Evolutionary conservation across 2,113 vertebrate species (phyloP).

Genomic region (Typhlomys cinereus): DNA sequence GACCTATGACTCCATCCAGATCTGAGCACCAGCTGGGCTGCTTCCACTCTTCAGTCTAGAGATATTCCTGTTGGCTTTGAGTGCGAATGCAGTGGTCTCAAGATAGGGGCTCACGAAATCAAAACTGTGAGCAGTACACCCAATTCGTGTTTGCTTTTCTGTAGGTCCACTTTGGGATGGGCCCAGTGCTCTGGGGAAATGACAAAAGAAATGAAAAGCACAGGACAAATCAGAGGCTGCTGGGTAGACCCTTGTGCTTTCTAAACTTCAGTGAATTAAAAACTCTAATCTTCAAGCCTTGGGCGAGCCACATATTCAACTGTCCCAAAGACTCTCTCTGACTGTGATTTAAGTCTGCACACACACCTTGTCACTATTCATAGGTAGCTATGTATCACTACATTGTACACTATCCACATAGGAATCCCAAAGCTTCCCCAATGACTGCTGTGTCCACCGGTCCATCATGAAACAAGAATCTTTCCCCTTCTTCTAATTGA

Average conservation of each 20-base stretch:
- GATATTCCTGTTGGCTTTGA: neutral
- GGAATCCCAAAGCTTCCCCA: neutral
- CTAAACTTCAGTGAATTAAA: neutral
- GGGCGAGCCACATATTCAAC: neutral
- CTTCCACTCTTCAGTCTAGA: neutral
- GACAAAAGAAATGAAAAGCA: neutral
- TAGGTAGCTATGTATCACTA: neutral
- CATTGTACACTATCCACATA: neutral
- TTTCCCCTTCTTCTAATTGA: constrained; percentile 39
- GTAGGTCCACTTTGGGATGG: neutral
- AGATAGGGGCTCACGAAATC: neutral
- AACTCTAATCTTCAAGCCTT: neutral
- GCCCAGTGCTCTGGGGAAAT: neutral
- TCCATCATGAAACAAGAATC: constrained; percentile 17
- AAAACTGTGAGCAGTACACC: neutral
- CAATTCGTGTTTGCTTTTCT: neutral
- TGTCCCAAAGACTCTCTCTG: neutral
- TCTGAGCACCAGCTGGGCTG: neutral
- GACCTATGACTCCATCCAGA: neutral
- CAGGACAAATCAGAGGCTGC: accelerated
- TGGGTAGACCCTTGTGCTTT: neutral
- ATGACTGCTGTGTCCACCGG: neutral
- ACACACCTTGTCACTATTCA: neutral
- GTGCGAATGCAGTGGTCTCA: neutral
- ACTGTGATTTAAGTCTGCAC: neutral